These are phyloP conservation scores for Acrossocheilus fasciatus DNA, from an alignment of 2,797 vertebrate species.

Conservation along the genomic window DNA sequence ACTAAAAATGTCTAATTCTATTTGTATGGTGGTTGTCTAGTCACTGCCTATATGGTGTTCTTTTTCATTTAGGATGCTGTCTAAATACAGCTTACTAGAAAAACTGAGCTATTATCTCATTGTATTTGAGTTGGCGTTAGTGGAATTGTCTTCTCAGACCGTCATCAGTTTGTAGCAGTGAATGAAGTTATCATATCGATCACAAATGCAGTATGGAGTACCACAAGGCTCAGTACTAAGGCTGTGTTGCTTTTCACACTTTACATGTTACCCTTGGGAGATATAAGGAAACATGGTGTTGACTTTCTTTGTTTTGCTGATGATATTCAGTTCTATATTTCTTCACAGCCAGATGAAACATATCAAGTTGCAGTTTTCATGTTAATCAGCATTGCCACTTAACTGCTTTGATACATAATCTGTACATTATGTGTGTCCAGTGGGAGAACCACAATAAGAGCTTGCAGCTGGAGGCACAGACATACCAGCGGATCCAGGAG, in stretches of 20 bases:
- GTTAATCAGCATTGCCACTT: neutral
- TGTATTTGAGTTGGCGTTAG: neutral
- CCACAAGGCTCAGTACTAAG: neutral
- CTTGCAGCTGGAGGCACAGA: constrained; percentile 97
- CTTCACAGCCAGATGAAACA: neutral
- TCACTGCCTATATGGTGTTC: neutral
- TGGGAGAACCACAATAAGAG: constrained; percentile 99
- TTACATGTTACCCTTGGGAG: neutral
- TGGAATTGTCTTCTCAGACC: neutral
- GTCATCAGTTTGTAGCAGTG: neutral
- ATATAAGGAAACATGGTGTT: neutral
- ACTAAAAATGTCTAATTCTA: neutral
- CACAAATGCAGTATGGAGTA: neutral
- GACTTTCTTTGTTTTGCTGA: neutral
- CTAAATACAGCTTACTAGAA: neutral
- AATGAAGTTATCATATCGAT: neutral
- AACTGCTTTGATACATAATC: neutral
- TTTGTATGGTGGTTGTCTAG: neutral
- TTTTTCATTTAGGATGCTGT: neutral
- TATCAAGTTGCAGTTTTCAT: neutral
- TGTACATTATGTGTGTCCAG: constrained; percentile 70
- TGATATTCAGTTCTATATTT: neutral
- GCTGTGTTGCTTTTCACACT: neutral
- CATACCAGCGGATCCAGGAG: constrained; percentile 98
- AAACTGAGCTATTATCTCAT: neutral